A percentile compares a stretch with the other conserved stretches of the same genome.
phyloP scores from a whole-genome alignment of 2,113 vertebrate genomes.

The Canis aureus region DNA sequence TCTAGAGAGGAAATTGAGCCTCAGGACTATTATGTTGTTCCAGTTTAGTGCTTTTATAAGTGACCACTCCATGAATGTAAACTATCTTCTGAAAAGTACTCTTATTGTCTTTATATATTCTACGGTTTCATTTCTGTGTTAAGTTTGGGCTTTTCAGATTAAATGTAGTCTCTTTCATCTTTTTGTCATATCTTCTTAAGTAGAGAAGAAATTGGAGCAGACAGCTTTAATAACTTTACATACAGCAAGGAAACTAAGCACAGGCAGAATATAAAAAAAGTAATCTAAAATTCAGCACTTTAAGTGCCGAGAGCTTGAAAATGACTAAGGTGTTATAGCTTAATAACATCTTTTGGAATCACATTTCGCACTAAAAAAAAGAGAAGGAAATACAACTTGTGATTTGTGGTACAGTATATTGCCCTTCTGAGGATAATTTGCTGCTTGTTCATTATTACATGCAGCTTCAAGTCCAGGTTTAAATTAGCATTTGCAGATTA shows the following conservation, averaged over 20 bases:
- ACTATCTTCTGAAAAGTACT: slow-evolving; percentile 52
- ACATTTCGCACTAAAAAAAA: slow-evolving; percentile 76
- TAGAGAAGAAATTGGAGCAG: slow-evolving; percentile 85
- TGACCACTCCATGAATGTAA: slow-evolving; percentile 72
- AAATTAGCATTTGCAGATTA: slow-evolving; percentile 80
- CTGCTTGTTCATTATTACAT: slow-evolving; percentile 72
- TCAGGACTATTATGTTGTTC: slow-evolving; percentile 31
- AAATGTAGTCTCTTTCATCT: slow-evolving; percentile 80
- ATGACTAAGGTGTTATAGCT: slow-evolving; percentile 84
- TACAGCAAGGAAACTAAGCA: slow-evolving; percentile 76
- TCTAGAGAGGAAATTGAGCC: slow-evolving; percentile 62
- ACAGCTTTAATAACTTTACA: slow-evolving; percentile 87
- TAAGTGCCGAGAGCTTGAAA: slow-evolving; percentile 84
- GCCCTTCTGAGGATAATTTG: slow-evolving; percentile 74
- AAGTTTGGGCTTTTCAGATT: slow-evolving; percentile 79
- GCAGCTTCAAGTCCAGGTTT: slow-evolving; percentile 70
- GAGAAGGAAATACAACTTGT: slow-evolving; percentile 70
- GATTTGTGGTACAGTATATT: slow-evolving; percentile 75
- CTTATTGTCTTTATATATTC: slow-evolving; percentile 75
- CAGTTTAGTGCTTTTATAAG: slow-evolving; percentile 72
- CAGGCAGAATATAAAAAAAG: slow-evolving; percentile 85
- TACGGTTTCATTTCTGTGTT: slow-evolving; percentile 73
- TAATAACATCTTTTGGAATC: slow-evolving; percentile 84
- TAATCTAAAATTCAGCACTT: slow-evolving; percentile 86
- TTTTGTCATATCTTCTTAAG: slow-evolving; percentile 83